These are phyloP conservation scores for Channallabes apus DNA, from an alignment of 2,797 vertebrate species.

Conservation along the genomic window DNA sequence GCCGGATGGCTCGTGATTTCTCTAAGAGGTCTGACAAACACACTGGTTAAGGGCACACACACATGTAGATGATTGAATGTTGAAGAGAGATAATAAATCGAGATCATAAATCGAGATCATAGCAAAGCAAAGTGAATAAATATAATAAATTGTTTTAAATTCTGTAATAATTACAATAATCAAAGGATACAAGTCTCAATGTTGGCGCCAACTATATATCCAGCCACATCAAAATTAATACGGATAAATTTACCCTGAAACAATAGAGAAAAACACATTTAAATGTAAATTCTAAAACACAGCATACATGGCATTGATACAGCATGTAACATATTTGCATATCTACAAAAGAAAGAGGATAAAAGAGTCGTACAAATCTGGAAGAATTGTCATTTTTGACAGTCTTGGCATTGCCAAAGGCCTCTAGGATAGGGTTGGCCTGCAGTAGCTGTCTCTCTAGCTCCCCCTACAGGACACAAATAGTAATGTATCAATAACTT, in stretches of 20 bases:
- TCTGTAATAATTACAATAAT: neutral
- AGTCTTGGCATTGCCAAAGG: constrained; percentile 89
- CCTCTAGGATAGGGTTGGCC: constrained; percentile 88
- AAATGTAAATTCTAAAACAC: neutral
- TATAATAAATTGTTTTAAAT: neutral
- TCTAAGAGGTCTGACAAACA: constrained; percentile 83
- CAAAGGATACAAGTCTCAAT: constrained; percentile 93
- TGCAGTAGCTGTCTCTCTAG: constrained; percentile 88
- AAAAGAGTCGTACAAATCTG: constrained; percentile 79
- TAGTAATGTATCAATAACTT: constrained; percentile 29
- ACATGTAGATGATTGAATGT: neutral
- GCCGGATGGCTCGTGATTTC: constrained; percentile 88
- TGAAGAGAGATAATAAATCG: neutral
- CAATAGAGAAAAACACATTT: constrained; percentile 13
- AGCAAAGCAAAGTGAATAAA: neutral
- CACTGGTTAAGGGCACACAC: constrained; percentile 60
- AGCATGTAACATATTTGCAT: neutral
- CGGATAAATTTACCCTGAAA: constrained; percentile 91
- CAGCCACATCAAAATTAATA: constrained; percentile 89
- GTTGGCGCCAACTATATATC: constrained; percentile 93
- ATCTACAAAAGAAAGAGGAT: neutral
- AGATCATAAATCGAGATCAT: neutral
- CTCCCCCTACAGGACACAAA: constrained; percentile 75
- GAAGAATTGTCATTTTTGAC: constrained; percentile 93
- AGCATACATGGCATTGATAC: too few relatives aligned